Percentiles rank a stretch among this genome's conserved stretches.
These are phyloP conservation scores for Chymomyza procnemis DNA, from an alignment of 2,888 invertebrate genomes.

Conservation along the genomic window DNA sequence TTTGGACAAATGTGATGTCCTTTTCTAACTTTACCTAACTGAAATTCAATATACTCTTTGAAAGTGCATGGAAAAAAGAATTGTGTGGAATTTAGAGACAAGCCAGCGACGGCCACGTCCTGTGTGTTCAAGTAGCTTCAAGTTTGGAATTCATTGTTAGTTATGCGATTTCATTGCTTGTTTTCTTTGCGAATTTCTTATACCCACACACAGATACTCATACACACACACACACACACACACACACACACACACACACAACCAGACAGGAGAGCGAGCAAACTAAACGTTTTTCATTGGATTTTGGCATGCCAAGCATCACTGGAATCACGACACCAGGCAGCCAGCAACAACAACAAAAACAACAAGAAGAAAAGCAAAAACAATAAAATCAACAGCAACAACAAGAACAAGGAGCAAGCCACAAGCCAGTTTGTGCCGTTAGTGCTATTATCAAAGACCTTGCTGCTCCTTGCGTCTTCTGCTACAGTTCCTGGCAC, in stretches of 20 bases:
- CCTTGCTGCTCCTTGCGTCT: constrained; percentile 9
- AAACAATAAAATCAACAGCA: constrained; percentile 17
- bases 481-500: too few relatives aligned
- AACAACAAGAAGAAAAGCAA: constrained; percentile 22
- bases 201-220: constrained; percentile 21
- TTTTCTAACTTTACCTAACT: not conserved
- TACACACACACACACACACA: too few relatives aligned
- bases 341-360: constrained; percentile 25
- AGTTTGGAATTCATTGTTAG: constrained; percentile 66
- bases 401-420: constrained; percentile 11
- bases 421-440: constrained; percentile 9
- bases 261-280: not conserved
- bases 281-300: constrained; percentile 70
- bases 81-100: not conserved
- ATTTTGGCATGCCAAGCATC: constrained; percentile 70
- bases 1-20: too few relatives aligned
- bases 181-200: constrained; percentile 63
- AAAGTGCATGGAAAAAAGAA: not conserved
- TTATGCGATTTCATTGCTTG: constrained; percentile 73
- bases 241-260: not conserved
- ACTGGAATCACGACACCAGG: constrained; percentile 60
- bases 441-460: constrained; percentile 1
- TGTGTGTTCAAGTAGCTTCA: constrained; percentile 54
- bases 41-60: not conserved
- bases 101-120: not conserved